Conservation (phyloP, 2,797 vertebrate genomes). For the Sebastes itinus region DNA sequence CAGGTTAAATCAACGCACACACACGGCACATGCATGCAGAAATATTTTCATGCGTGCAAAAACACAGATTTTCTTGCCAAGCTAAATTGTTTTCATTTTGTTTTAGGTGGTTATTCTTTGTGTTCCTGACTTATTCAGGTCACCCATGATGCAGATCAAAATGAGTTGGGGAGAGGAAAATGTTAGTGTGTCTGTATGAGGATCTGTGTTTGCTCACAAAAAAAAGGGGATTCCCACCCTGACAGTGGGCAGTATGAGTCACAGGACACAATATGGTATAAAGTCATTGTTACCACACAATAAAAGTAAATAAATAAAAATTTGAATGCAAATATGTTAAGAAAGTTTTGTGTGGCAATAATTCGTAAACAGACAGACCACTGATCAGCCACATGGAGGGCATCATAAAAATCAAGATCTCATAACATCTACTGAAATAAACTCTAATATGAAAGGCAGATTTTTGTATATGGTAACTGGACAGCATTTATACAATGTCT, state of each 20-base stretch:
- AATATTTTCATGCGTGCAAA: neutral
- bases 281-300: neutral
- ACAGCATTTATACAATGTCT: no score
- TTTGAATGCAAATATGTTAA: neutral
- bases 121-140: constrained; percentile 27
- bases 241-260: constrained; percentile 20
- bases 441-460: no score
- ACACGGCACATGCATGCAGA: neutral
- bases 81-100: constrained; percentile 6
- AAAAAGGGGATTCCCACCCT: constrained; percentile 1
- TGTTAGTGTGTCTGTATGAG: constrained; percentile 7
- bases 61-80: constrained; percentile 16
- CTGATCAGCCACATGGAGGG: neutral
- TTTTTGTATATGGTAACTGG: no score
- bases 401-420: neutral
- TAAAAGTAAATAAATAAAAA: neutral
- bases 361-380: neutral
- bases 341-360: neutral
- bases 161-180: constrained; percentile 17
- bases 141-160: constrained; percentile 17
- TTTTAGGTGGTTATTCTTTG: constrained; percentile 25
- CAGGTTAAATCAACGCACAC: constrained; percentile 1
- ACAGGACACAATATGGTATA: neutral
- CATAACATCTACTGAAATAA: neutral
- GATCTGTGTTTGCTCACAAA: constrained; percentile 1